Evolutionary conservation across 2,888 invertebrate species (phyloP), one percentile per base, ranked within the genome.

Genomic region (Chaitophorus viminalis): DNA sequence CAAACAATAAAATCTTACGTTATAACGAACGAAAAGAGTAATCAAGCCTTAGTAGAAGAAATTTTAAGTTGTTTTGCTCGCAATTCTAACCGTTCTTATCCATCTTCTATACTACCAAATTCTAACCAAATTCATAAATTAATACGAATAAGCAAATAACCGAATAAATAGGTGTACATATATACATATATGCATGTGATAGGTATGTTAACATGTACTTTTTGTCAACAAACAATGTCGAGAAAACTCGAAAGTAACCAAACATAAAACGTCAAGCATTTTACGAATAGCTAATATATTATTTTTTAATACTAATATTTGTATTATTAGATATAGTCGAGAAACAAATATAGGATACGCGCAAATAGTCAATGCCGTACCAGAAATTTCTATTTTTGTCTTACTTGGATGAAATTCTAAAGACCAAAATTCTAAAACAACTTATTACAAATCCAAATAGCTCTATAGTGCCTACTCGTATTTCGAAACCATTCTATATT

Each of bases 341-440:
- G 52, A 54, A 54, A 77, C 52, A 77, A 77, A 21, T 77, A 52
- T 31, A 77, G 77, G 77, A 77, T 77, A 52, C 29, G 3, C 31
- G 29, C 31, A 77, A 77, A 77, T 77, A 52, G 52, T 54, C 77
- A 77, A 77, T 77, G 52, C 31, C 52, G 17, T 31, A 77, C 52
- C 11, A 21, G 54, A 46, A 77, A 77, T 52, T 54, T 52, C 52
- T 77, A 77, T 77, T 77, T 75, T 75, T 39, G n/a, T 75, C 75
- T 11, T 39, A 54, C 77, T 77, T 31, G 52, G 52, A 77, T 77
- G 46, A 77, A 54, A 77, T 21, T 68, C 68, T 18, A 52, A 52
- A 77, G 29, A 52, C 68, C 1, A 52, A 52, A 52, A 52, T 29
- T 77, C 29, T 77, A 21, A 31, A 21, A 77, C 77, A 52, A 31